phyloP scores from a whole-genome alignment of 35 echinoderm and acorn worm species.

The Lytechinus variegatus region DNA sequence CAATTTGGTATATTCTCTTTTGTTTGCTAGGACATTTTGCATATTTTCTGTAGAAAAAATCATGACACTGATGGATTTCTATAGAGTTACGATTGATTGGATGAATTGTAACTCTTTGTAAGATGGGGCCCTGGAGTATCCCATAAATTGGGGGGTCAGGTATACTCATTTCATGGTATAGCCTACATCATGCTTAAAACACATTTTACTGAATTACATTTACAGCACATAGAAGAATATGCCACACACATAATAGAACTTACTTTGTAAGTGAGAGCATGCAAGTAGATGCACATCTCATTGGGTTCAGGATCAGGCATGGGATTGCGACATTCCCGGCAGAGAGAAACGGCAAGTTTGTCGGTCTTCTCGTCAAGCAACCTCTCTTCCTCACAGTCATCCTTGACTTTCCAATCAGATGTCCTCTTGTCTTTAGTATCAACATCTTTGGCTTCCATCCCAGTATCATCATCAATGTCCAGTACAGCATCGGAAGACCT shows the following conservation, averaged over 20 bases:
- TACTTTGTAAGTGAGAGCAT: slow-evolving; percentile 95
- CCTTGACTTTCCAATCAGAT: not conserved
- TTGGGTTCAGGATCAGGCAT: slow-evolving; percentile 79
- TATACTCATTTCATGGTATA: no score
- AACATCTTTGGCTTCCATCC: not conserved
- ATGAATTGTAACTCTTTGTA: no score
- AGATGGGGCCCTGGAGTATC: no score
- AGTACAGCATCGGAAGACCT: not conserved
- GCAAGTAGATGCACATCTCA: slow-evolving; percentile 87
- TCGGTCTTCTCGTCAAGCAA: slow-evolving; percentile 55
- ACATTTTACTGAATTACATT: not conserved
- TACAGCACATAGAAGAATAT: not conserved
- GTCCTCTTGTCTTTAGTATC: not conserved
- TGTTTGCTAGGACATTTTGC: no score
- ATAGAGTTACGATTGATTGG: no score
- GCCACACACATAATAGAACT: not conserved
- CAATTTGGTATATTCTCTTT: no score
- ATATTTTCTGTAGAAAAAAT: no score
- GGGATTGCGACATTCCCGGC: slow-evolving; percentile 72
- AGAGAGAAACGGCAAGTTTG: slow-evolving; percentile 65
- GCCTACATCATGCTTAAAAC: no score
- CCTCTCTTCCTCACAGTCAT: slow-evolving; percentile 48
- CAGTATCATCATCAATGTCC: not conserved
- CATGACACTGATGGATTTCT: no score
- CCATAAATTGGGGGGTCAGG: no score